Evolutionary conservation across 2,797 vertebrate species (phyloP).

Genomic region (Pyrocephalus nanus): DNA sequence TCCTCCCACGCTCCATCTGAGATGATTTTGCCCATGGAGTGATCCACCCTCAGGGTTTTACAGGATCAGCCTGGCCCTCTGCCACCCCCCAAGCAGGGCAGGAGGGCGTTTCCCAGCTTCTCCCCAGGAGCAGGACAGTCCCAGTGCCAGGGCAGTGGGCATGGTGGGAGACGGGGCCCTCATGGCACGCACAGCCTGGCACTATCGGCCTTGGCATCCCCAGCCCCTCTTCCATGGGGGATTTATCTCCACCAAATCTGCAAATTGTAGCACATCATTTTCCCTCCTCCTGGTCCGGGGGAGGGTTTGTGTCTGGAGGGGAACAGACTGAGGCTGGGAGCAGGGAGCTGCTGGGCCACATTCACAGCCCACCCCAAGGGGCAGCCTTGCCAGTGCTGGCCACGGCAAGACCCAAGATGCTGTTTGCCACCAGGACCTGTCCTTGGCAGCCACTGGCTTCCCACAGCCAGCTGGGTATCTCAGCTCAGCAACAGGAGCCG

Average conservation of each 20-base stretch:
- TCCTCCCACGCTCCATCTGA: neutral
- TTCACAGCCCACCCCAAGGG: neutral
- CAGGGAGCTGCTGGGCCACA: neutral
- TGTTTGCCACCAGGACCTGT: neutral
- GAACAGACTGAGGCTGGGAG: constrained; percentile 56
- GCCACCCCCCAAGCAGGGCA: neutral
- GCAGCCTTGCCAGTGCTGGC: neutral
- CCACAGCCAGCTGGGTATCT: neutral
- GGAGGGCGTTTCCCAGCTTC: constrained; percentile 16
- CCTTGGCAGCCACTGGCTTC: neutral
- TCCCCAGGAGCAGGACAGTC: neutral
- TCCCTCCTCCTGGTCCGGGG: constrained; percentile 9
- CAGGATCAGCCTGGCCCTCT: neutral
- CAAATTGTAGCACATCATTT: constrained; percentile 28
- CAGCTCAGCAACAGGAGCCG: neutral
- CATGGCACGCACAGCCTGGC: neutral
- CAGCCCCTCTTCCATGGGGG: neutral
- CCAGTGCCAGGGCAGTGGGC: neutral
- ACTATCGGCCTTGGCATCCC: neutral
- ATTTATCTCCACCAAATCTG: constrained; percentile 19
- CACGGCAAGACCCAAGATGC: neutral
- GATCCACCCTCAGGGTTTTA: neutral
- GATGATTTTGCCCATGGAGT: neutral
- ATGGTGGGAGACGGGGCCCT: neutral
- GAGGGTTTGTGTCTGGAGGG: neutral